phyloP scores from a whole-genome alignment of 35 echinoderm and acorn worm species.

The Apostichopus parvimensis region DNA sequence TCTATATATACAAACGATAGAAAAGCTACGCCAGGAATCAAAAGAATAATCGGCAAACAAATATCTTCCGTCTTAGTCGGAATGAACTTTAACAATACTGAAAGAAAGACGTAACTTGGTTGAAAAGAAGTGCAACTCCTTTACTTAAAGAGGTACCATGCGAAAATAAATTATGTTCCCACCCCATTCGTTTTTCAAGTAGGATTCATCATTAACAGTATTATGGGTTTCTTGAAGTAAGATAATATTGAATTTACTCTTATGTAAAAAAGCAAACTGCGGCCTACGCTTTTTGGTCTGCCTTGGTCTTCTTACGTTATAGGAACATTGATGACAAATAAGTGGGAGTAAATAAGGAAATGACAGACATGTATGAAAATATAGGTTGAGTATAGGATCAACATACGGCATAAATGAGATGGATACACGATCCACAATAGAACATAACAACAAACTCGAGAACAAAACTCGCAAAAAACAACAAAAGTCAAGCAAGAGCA shows the following conservation, averaged over 20 bases:
- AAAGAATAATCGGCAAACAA: too few relatives aligned
- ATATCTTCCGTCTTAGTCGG: too few relatives aligned
- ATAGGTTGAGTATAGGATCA: too few relatives aligned
- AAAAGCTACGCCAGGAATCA: too few relatives aligned
- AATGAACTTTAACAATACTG: too few relatives aligned
- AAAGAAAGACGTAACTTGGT: not conserved
- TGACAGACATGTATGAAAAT: too few relatives aligned
- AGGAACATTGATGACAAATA: not conserved
- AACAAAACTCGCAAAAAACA: not conserved
- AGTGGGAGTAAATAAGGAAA: not conserved
- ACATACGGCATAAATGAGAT: too few relatives aligned
- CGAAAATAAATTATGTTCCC: not conserved
- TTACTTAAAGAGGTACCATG: not conserved
- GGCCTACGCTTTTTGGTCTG: not conserved
- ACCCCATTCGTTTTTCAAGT: not conserved
- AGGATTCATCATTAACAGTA: not conserved
- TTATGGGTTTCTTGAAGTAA: not conserved
- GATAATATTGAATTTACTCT: not conserved
- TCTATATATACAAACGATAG: too few relatives aligned
- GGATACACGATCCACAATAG: not conserved
- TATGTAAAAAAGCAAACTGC: not conserved
- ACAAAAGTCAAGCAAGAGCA: not conserved
- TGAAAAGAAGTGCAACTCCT: not conserved
- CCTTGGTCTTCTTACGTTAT: not conserved
- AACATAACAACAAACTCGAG: not conserved